phyloP scores from a whole-genome alignment of 2,888 invertebrate genomes.

The Aspidiotus rigidus region DNA sequence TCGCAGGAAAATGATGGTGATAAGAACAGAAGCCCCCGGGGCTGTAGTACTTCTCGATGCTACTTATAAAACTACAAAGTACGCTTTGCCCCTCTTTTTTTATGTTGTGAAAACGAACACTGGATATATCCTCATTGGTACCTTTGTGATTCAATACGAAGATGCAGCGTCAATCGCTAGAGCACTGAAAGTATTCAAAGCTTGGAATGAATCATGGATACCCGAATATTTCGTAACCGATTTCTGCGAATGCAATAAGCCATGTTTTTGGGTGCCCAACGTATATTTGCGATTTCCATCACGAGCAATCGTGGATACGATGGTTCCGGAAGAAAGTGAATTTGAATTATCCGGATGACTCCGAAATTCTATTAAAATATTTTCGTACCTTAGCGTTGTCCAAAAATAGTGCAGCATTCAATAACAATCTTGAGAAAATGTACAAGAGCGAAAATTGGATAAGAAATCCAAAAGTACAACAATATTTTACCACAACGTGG shows the following conservation, averaged over 20 bases:
- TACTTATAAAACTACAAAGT: background rate
- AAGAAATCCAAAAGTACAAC: background rate
- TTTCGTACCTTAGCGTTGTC: background rate
- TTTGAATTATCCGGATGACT: background rate
- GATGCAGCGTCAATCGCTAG: background rate
- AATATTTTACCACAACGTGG: background rate
- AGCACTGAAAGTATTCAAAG: background rate
- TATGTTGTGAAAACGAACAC: background rate
- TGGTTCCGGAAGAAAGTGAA: background rate
- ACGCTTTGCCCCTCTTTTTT: background rate
- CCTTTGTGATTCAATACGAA: background rate
- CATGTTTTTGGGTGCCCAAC: background rate
- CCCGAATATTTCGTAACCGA: background rate
- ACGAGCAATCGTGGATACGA: background rate
- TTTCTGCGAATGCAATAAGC: background rate
- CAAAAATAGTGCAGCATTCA: background rate
- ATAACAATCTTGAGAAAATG: background rate
- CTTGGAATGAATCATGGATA: background rate
- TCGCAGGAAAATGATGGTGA: too few species aligned
- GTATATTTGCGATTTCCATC: constrained; percentile 6
- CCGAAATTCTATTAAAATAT: background rate
- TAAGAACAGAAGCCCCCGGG: too few species aligned
- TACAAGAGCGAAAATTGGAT: background rate
- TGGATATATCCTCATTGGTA: background rate
- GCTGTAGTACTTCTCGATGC: background rate